Conservation (phyloP, 2,113 vertebrate genomes). For the Felis chaus region DNA sequence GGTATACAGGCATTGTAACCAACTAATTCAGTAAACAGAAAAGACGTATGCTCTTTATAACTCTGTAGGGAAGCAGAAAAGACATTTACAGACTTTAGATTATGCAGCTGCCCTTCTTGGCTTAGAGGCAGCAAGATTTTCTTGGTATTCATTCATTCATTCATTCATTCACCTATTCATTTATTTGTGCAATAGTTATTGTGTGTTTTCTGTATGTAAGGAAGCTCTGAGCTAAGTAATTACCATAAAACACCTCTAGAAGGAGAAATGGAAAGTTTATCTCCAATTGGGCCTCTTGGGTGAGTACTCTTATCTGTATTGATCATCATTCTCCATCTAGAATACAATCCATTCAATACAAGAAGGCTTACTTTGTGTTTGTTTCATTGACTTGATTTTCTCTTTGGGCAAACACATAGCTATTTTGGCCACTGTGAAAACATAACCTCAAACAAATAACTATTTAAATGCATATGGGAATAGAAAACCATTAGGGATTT, state of each 20-base stretch:
- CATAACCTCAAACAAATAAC: background rate
- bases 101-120: background rate
- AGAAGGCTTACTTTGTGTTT: background rate
- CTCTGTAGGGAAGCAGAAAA: background rate
- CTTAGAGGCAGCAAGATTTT: background rate
- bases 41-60: slow-evolving; percentile 20
- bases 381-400: background rate
- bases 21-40: slow-evolving; percentile 51
- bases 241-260: background rate
- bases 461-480: background rate
- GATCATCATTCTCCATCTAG: background rate
- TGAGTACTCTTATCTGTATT: background rate
- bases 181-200: background rate
- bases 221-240: background rate
- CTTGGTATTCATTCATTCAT: background rate
- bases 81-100: background rate
- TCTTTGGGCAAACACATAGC: background rate
- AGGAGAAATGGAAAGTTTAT: background rate
- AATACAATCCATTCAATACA: background rate
- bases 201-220: background rate
- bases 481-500: background rate
- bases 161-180: background rate
- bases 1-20: background rate
- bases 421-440: background rate
- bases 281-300: background rate